Conservation (phyloP, 2,797 vertebrate species). For the Chaetodon trifasciatus region DNA sequence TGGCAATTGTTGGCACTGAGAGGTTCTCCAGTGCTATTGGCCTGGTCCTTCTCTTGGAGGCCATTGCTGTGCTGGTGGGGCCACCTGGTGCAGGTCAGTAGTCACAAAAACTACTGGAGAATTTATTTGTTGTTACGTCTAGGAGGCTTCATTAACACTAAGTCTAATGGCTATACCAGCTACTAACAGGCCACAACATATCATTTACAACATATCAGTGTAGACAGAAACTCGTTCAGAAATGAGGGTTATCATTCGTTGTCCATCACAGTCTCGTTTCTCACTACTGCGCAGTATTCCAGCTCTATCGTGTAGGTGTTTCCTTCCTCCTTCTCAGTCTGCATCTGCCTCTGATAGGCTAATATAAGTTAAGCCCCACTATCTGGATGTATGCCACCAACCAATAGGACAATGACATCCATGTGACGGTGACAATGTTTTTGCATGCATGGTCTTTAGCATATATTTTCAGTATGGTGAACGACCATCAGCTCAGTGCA, state of each 20-base stretch:
- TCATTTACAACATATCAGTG: not conserved
- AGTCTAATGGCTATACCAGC: no score
- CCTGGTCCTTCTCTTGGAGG: conserved; percentile 94
- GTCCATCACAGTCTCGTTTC: no score
- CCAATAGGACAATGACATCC: no score
- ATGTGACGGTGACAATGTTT: no score
- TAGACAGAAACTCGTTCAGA: not conserved
- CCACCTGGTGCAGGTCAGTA: conserved; percentile 93
- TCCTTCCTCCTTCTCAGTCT: not conserved
- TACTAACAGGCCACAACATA: not conserved
- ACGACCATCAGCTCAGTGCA: no score
- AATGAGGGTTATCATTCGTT: not conserved
- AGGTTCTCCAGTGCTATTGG: conserved; percentile 97
- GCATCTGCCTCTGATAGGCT: not conserved
- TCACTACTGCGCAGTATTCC: no score
- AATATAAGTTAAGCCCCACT: not conserved
- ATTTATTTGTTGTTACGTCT: not conserved
- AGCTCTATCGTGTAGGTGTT: no score
- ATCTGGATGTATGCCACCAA: not conserved
- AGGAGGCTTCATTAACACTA: no score
- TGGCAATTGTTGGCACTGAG: conserved; percentile 94
- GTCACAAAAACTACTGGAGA: not conserved
- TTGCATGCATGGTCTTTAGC: no score
- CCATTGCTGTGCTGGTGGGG: conserved; percentile 94
- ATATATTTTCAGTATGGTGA: no score